phyloP scores from a whole-genome alignment of 2,797 vertebrate species.

The Megaceryle alcyon region DNA sequence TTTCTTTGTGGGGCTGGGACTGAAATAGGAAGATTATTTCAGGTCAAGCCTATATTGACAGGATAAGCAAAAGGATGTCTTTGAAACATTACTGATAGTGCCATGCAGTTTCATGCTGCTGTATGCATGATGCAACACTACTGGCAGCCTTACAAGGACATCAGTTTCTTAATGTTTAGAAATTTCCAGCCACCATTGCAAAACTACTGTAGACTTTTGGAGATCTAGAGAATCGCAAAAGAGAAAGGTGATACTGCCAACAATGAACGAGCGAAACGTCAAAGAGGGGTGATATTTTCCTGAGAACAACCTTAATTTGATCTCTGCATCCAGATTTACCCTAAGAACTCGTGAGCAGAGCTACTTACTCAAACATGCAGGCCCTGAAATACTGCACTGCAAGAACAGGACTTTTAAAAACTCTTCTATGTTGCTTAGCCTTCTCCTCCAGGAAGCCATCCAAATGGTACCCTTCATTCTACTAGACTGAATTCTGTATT shows the following conservation, averaged over 20 bases:
- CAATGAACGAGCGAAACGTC: not conserved
- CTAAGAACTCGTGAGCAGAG: not conserved
- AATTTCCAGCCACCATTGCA: constrained; percentile 53
- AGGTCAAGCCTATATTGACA: constrained; percentile 61
- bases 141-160: constrained; percentile 73
- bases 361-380: not conserved
- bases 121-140: constrained; percentile 40
- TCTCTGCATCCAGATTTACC: not conserved
- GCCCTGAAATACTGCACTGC: not conserved
- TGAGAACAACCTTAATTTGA: not conserved
- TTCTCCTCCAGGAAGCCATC: not conserved
- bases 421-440: not conserved
- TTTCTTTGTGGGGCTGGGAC: not conserved
- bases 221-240: constrained; percentile 4
- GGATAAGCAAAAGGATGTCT: constrained; percentile 44
- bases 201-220: constrained; percentile 13
- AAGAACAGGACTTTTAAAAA: not conserved
- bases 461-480: not conserved
- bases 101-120: constrained; percentile 8
- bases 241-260: not conserved
- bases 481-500: not conserved
- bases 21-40: constrained; percentile 38
- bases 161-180: constrained; percentile 67
- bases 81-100: constrained; percentile 41
- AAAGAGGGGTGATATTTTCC: not conserved